Percentiles rank a stretch among this genome's conserved stretches.
Conservation (phyloP, 2,797 vertebrate genomes). For the Lemur catta region DNA sequence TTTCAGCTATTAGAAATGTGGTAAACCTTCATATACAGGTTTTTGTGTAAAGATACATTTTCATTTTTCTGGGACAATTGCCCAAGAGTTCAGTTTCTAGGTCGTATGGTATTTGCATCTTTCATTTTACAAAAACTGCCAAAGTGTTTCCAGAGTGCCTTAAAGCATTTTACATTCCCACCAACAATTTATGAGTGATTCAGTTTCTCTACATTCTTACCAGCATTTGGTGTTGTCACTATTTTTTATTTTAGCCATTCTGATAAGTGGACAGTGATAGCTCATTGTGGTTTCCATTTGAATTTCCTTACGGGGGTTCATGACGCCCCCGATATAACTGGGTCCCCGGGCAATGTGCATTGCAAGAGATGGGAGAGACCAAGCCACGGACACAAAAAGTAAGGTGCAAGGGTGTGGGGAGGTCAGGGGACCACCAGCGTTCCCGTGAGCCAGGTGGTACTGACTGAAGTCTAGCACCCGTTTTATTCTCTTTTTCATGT, state of each 20-base stretch:
- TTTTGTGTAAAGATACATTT: not conserved
- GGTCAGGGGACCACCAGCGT: too few species aligned
- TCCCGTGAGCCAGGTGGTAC: too few species aligned
- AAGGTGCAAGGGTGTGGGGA: too few species aligned
- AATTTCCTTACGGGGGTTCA: not conserved
- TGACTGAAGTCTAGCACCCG: too few species aligned
- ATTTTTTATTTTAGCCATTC: not conserved
- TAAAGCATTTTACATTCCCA: not conserved
- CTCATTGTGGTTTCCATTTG: not conserved
- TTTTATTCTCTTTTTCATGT: too few species aligned
- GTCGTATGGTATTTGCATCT: not conserved
- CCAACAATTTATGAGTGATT: not conserved
- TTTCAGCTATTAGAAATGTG: not conserved
- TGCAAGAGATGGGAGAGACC: too few species aligned
- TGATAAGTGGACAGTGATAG: not conserved
- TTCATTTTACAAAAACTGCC: not conserved
- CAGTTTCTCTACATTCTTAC: not conserved
- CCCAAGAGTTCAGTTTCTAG: not conserved
- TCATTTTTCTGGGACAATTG: not conserved
- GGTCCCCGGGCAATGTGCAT: too few species aligned
- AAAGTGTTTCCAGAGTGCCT: not conserved
- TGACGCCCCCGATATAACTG: too few species aligned
- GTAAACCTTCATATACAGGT: not conserved
- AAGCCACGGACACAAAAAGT: too few species aligned
- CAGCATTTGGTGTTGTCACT: not conserved